Evolutionary conservation across 2,888 invertebrate species (phyloP), one percentile per base, ranked within the genome.

Genomic region (Autographa pulchrina): DNA sequence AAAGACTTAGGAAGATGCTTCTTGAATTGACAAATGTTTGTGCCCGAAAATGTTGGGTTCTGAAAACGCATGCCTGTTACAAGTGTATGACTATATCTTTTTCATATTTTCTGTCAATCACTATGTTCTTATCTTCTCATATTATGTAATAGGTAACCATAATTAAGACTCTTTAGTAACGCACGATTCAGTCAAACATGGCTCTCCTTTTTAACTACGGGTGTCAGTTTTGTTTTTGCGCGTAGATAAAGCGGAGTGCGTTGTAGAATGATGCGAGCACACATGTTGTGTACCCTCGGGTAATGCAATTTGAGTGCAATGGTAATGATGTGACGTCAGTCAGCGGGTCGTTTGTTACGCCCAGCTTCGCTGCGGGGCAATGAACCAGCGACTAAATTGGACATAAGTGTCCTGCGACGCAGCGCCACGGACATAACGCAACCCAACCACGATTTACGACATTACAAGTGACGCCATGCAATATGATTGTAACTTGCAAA

Each of bases 381-480:
- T 93, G 95, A 94, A 93, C 95, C 93, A 89, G 80, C 86, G 88
- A 86, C 90, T 92, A 93, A 94, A 94, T 95, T 94, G 94, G 93
- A 92, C 91, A 89, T 90, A 93, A 93, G 92, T 93, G 93, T 94
- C 93, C 93, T 92, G 93, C 91, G 89, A 90, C 89, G 88, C 72
- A 72, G 83, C 75, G 82, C 78, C 85, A 86, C 89, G 87, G 88
- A 89, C 90, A 89, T 86, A 89, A 91, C 90, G 89, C 90, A 89
- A 90, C 89, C 86, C 90, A 86, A 85, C 86, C 86, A 85, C 90
- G 90, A 92, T 92, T 93, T 92, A 92, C 91, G 89, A 90, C 90
- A 81, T 82, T 82, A 77, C 73, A 73, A 77, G 79, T 84, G 83
- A 89, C 89, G 86, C 89, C 85, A 85, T 82, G 74, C 88, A 84